Evolutionary conservation across 2,888 invertebrate species (phyloP), one percentile per base, ranked within the genome.

Genomic region (Agrochola lychnidis): DNA sequence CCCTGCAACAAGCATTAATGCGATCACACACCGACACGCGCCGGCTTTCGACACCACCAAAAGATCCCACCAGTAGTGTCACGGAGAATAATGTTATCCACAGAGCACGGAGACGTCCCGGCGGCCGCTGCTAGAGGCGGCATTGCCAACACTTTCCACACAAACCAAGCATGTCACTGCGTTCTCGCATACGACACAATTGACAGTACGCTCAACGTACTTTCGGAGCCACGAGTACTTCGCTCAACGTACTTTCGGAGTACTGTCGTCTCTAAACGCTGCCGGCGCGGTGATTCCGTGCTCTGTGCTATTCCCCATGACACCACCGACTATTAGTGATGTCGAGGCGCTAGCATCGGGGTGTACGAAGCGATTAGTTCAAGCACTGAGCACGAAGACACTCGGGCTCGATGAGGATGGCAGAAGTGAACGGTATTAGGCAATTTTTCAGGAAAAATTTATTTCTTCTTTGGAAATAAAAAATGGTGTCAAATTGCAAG

Each of bases 1-100:
- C 98, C 98, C 98, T 98, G 98, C 97, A 96, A 96, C 96, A 96
- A 96, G 96, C 96, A 95, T 68, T 92, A 91, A 91, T 96, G 94
- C 94, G 93, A 91, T 93, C 94, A 95, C 95, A 94, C 94, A 89
- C 89, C 85, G 93, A 90, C 90, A 82, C 83, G 79, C 90, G 87
- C 75, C 78, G 53, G 6, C 56, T 36, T 19, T 2, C 6, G 48
- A 56, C 82, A 75, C 51, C 76, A 63, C 45, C 59, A 19, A 10
- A 25, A 12, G 16, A 36, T n/a, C n/a, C 30, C 16, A 42, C 36
- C 62, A 9, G 40, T 59, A 40, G 61, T n/a, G 61, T 42, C 74
- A 51, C 14, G 6, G 51, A 30, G 7, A 30, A n/a, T 70, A 9
- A 14, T 42, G 22, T 69, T 19, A 4, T 36, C 6, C 16, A 36